Conservation (phyloP, 2,113 vertebrate species). For the Spea multiplicata region DNA sequence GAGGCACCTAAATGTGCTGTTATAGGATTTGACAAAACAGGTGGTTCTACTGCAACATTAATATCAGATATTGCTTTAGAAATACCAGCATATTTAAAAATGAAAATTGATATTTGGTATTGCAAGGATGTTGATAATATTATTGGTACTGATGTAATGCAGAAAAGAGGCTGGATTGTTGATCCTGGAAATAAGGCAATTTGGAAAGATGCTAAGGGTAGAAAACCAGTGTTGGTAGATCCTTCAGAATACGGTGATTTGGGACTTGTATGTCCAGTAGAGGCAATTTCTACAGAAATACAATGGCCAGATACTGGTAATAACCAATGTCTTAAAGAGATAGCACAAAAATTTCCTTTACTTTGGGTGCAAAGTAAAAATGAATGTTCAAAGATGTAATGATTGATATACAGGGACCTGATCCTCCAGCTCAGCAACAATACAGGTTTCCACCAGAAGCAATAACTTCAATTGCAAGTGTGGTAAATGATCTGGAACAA, state of each 20-base stretch:
- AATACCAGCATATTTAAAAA: not conserved
- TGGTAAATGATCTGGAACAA: not conserved
- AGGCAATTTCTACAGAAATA: not conserved
- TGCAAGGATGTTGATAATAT: not conserved
- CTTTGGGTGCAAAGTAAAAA: not conserved
- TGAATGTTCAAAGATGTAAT: not conserved
- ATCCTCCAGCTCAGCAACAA: not conserved
- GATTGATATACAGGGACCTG: conserved; percentile 3
- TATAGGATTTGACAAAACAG: not conserved
- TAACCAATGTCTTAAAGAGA: not conserved
- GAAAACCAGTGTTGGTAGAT: not conserved
- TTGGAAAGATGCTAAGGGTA: conserved; percentile 1
- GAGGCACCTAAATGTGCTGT: not conserved
- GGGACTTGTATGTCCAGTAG: not conserved
- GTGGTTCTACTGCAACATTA: too few species aligned
- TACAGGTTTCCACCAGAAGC: not conserved
- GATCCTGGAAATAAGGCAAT: conserved; percentile 2
- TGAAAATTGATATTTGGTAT: not conserved
- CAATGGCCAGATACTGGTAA: not conserved
- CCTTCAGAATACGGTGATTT: conserved; percentile 1
- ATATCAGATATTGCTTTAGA: not conserved
- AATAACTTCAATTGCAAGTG: not conserved
- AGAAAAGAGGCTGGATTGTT: conserved; percentile 1
- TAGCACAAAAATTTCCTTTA: not conserved
- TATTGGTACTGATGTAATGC: not conserved